Evolutionary conservation across 2,888 invertebrate genomes (phyloP).

Genomic region (Macrophya annulata): DNA sequence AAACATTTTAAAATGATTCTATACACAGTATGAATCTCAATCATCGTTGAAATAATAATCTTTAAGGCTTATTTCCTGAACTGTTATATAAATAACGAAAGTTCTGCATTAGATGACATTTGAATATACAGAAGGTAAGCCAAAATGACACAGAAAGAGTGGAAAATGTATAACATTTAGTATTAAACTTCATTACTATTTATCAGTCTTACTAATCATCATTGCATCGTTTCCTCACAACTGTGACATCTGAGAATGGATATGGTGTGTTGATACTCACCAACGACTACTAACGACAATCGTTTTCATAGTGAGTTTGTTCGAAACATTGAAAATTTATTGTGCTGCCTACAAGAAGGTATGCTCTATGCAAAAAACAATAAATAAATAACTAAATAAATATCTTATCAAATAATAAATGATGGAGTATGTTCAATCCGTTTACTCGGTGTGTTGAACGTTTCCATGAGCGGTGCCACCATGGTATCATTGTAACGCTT

Average conservation of each 20-base stretch:
- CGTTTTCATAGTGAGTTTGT: neutral
- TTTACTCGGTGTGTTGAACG: neutral
- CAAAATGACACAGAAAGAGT: neutral
- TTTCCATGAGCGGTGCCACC: constrained; percentile 55
- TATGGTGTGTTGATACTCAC: too few relatives aligned
- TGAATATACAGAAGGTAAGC: neutral
- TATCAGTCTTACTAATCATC: constrained; percentile 18
- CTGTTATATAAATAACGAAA: neutral
- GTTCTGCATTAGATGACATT: constrained; percentile 20
- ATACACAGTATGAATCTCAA: neutral
- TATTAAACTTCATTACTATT: constrained; percentile 49
- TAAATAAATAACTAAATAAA: neutral
- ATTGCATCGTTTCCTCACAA: constrained; percentile 25
- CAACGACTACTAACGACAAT: too few relatives aligned
- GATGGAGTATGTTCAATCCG: constrained; percentile 25
- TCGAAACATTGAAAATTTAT: constrained; percentile 14
- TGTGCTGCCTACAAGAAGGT: neutral
- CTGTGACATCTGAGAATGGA: neutral
- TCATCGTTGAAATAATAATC: neutral
- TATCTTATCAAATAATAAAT: constrained; percentile 35
- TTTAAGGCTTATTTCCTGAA: neutral
- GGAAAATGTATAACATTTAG: constrained; percentile 24
- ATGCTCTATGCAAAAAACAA: neutral
- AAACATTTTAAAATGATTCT: constrained; percentile 1
- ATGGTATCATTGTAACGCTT: constrained; percentile 73